Evolutionary conservation across 2,888 invertebrate genomes (phyloP), one percentile per base, ranked within the genome.

Genomic region (Scaptomyza flava): DNA sequence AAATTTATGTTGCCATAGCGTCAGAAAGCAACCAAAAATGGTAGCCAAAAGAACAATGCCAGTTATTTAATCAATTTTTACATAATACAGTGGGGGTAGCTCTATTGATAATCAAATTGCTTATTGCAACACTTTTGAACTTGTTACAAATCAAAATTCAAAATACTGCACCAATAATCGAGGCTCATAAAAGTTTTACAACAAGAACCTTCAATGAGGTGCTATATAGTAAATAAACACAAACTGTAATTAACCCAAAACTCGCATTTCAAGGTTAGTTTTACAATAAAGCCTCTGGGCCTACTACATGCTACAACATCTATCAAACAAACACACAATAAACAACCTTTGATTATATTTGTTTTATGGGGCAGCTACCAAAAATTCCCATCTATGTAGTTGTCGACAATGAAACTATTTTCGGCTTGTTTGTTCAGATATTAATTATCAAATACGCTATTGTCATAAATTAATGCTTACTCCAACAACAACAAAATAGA

Each of bases 401-500:
- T 62, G 60, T 17, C 23, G 73, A 57, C 61, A 64, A 34, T 60
- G 61, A 66, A 77, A 74, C 71, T 68, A 79, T 76, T 78, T 78
- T 77, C 68, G 30, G 78, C 80, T 79, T 69, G 67, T 79, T 79
- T 78, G 68, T 63, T 63, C 46, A 46, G 58, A 68, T 69, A 63
- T 68, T 72, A 72, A 70, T 77, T 79, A 69, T 70, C 69, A 72
- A 78, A 78, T 77, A 69, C 72, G 77, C 72, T 48, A 78, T 78
- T 78, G 78, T 78, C 72, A 52, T 69, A 68, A 76, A 65, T 66
- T 62, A 70, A 64, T 72, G 59, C 53, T 48, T 53, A 45, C 12
- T 34, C 47, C 59, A 67, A 75, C 68, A 70, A 70, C 57, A 65
- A 65, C n/a, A 63, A 56, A 20, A 34, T 17, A 14, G 9, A 12